Base-by-base conservation (phyloP, 2,113 vertebrate species). In the Rynchops niger region DNA sequence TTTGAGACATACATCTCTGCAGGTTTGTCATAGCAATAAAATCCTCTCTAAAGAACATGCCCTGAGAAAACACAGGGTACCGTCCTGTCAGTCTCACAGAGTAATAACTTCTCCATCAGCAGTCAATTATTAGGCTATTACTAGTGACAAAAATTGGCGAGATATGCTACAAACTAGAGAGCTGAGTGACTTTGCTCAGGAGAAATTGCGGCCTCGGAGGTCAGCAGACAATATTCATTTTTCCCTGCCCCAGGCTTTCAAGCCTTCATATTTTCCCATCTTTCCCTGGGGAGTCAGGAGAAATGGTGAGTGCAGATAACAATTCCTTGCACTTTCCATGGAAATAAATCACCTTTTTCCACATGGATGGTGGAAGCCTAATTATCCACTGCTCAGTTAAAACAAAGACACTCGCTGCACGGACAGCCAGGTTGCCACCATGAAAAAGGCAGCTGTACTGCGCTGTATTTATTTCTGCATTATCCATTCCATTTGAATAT, bases 61-160 rank as follows among this genome's bases (percentile, higher is more conserved):
- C 40, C 65, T 49, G 40, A 59, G 80, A 94, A 96, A 89, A 81
- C 38, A 81, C 21, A 76, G 66, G 45, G 52, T 47, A 74, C n/a
- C 77, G 45, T 29, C 84, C 78, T 90, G 81, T 65, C 91, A 82
- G 34, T 77, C 86, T 56, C 16, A 43, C 40, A 42, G 77, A 93
- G 47, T 79, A 95, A 89, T 93, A 94, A 94, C 70, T 94, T 69
- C 82, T 95, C 82, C 91, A 95, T 79, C 91, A 96, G 66, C 86
- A 87, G 70, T 65, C 96, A 91, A 97, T 97, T 91, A 95, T 34
- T 85, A 67, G 81, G 82, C 86, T 74, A 84, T 91, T 96, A 91
- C 34, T 59, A 78, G 59, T 82, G 91, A 90, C 58, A 95, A 92
- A 95, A 95, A 72, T 25, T 26, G 20, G 65, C 50, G 79, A 82